Evolutionary conservation across 2,113 vertebrate genomes (phyloP).

Genomic region (Nyctereutes procyonoides): DNA sequence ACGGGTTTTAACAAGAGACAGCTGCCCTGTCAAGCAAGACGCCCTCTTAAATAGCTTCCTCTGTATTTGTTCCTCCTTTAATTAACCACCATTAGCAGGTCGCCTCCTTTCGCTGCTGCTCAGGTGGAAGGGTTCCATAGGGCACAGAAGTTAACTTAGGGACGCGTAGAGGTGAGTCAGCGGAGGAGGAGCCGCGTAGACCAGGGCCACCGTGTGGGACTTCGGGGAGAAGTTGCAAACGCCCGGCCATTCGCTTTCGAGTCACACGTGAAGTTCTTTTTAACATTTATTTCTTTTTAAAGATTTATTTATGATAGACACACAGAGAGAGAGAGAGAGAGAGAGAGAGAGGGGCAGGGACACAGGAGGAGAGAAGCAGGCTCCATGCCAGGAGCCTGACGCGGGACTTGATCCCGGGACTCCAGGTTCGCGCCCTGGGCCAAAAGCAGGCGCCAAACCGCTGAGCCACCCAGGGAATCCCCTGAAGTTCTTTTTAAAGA

Average conservation of each 20-base stretch:
- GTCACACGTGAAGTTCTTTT: slow-evolving; percentile 73
- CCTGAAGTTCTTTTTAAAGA: slow-evolving; percentile 67
- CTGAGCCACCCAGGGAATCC: too few relatives aligned
- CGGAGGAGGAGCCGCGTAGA: neutral
- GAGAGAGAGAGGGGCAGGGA: too few relatives aligned
- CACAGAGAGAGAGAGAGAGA: too few relatives aligned
- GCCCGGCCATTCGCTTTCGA: slow-evolving; percentile 82
- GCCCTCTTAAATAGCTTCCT: neutral
- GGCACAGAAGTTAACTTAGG: neutral
- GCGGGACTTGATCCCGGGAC: too few relatives aligned
- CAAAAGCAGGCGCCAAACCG: too few relatives aligned
- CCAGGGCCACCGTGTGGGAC: slow-evolving; percentile 68
- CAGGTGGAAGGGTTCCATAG: neutral
- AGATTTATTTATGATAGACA: too few relatives aligned
- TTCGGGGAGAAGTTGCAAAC: slow-evolving; percentile 79
- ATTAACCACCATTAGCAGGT: neutral
- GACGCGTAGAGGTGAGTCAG: neutral
- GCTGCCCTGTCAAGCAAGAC: slow-evolving; percentile 8
- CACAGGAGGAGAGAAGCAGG: too few relatives aligned
- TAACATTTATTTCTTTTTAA: too few relatives aligned
- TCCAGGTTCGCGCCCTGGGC: too few relatives aligned
- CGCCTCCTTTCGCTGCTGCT: slow-evolving; percentile 63
- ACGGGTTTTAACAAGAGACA: slow-evolving; percentile 9
- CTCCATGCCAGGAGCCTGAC: too few relatives aligned
- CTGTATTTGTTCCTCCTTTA: slow-evolving; percentile 76